A percentile compares a stretch with the other conserved stretches of the same genome.
Conservation (phyloP, 2,888 invertebrate species). For the Sicus ferrugineus region DNA sequence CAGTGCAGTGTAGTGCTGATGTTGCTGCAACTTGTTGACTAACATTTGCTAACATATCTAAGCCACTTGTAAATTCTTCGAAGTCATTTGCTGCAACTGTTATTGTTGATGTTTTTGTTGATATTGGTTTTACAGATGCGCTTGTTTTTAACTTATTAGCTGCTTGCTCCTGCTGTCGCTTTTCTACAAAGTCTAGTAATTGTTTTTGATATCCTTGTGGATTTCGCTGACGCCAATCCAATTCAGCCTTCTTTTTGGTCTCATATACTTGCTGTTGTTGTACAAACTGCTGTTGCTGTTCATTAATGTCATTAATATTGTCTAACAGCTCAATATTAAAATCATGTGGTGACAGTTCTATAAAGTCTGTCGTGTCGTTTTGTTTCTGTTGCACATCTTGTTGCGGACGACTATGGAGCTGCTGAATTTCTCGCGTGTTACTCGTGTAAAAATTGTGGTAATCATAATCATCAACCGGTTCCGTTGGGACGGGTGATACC, state of each 20-base stretch:
- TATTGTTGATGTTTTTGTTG: neutral
- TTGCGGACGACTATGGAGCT: neutral
- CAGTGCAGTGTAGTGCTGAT: neutral
- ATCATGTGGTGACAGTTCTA: neutral
- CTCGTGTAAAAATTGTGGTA: neutral
- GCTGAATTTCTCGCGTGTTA: neutral
- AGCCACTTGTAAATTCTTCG: neutral
- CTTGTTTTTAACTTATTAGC: neutral
- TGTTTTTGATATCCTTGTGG: conserved; percentile 13
- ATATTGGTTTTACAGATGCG: too few relatives aligned
- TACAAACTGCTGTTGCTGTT: conserved; percentile 10
- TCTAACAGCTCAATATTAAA: conserved; percentile 2
- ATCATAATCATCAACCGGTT: too few relatives aligned
- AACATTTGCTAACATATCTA: neutral
- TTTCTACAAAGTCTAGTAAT: conserved; percentile 2
- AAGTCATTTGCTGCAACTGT: neutral
- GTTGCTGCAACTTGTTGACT: neutral
- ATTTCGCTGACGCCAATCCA: conserved; percentile 3
- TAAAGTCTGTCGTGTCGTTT: neutral
- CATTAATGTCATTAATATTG: neutral
- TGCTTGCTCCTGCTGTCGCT: too few relatives aligned
- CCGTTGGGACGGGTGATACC: too few relatives aligned
- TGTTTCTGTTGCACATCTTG: neutral
- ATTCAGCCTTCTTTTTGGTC: neutral
- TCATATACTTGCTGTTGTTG: neutral